Percentiles rank a stretch among this genome's conserved stretches.
Evolutionary conservation across 1,140 invertebrate genomes (phyloP).

Genomic region (Macrosteles quadrilineatus): DNA sequence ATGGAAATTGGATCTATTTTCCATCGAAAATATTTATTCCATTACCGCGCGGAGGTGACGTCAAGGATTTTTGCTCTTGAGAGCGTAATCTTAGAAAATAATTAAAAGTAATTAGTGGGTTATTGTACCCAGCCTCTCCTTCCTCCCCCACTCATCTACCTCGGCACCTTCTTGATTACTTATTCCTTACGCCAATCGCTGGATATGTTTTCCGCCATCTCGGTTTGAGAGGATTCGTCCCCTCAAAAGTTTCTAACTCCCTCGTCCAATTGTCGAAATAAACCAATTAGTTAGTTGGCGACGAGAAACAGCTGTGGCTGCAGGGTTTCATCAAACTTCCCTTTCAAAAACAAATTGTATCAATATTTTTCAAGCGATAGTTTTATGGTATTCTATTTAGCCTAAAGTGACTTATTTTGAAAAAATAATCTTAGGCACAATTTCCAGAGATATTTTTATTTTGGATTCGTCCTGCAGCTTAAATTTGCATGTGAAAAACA

Average conservation of each 20-base stretch:
- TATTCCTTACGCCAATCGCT: constrained; percentile 10
- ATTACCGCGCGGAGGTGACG: constrained; percentile 5
- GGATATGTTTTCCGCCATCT: not conserved
- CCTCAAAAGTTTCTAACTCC: constrained; percentile 11
- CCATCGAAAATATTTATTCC: constrained; percentile 11
- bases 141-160: not conserved
- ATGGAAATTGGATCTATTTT: constrained; percentile 27
- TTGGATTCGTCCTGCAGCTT: too few species aligned
- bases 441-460: too few species aligned
- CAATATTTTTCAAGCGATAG: too few species aligned
- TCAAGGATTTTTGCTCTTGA: not conserved
- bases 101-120: constrained; percentile 14
- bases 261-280: constrained; percentile 11
- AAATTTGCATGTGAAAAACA: too few species aligned
- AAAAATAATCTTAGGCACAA: too few species aligned
- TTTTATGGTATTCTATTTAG: too few species aligned
- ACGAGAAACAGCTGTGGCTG: not conserved
- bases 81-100: constrained; percentile 7
- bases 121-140: not conserved
- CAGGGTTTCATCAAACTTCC: too few species aligned
- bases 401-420: too few species aligned
- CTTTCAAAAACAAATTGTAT: too few species aligned
- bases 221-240: not conserved
- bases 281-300: constrained; percentile 2
- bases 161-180: not conserved